Base-by-base conservation (phyloP, 1,140 invertebrate species). In the Drosophila punjabiensis region DNA sequence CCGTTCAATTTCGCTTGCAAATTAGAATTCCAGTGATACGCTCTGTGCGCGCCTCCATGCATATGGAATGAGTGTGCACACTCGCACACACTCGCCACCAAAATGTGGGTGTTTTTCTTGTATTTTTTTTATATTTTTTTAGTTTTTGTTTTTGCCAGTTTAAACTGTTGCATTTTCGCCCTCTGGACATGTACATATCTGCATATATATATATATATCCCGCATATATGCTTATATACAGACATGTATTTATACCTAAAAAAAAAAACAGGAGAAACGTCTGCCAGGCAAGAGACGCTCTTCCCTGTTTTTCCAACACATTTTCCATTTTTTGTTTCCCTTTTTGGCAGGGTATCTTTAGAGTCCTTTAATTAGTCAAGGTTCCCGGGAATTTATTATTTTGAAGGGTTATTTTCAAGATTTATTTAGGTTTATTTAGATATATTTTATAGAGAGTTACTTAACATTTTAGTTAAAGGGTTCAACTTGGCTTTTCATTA, bases 1-100 rank as follows among this genome's bases (percentile, higher is more conserved):
- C 86, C 86, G 87, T 90, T 90, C 87, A 90, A 90, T 90, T 90
- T 90, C 86, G 79, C 87, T 90, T 80, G 82, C 87, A 91, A 90
- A 90, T 90, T 86, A 86, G 86, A 90, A 90, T 90, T 90, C 82
- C 86, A 89, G 86, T 90, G 86, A 89, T 89, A 90, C 60, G 86
- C 86, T 86, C 75, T 61, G 62, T 69, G 68, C 77, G 74, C 76
- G 74, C 76, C 81, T 76, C 55, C 84, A 84, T 88, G 84, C 84
- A 88, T 88, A 79, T 79, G 53, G 75, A 84, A 88, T 85, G 81
- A 75, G 71, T 62, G 55, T 47, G 47, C 37, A 16, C 14, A 47
- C 45, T 43, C 41, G 14, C 43, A 47, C 47, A 28, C 20, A 41
- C 47, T 41, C 32, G 8, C 47, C 48, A 59, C 33, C 20, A 30